Evolutionary conservation across 2,888 invertebrate species (phyloP).

Genomic region (Tipula unca): DNA sequence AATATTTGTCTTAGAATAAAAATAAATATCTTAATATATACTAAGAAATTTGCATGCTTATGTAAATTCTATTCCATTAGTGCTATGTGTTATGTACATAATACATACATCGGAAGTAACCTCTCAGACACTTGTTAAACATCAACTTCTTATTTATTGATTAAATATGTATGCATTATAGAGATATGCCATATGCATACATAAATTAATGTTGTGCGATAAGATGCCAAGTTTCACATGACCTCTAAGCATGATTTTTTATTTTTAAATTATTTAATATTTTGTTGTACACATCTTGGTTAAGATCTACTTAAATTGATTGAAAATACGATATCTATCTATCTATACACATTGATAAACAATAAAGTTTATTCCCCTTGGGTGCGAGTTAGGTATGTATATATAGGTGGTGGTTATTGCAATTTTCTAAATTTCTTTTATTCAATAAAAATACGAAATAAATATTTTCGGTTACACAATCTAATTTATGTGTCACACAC

Average conservation of each 20-base stretch:
- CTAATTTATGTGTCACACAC: not conserved
- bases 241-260: not conserved
- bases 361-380: not conserved
- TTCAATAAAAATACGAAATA: not conserved
- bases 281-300: not conserved
- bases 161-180: not conserved
- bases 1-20: not conserved
- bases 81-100: not conserved
- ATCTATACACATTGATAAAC: not conserved
- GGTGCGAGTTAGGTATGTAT: not conserved
- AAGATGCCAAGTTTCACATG: not conserved
- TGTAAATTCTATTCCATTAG: not conserved
- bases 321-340: not conserved
- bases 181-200: not conserved
- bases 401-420: not conserved
- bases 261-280: not conserved
- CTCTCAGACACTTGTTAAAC: not conserved
- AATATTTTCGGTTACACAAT: not conserved
- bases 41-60: not conserved
- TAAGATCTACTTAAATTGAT: not conserved
- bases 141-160: not conserved
- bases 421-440: not conserved
- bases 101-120: not conserved
- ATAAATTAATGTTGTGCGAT: not conserved
- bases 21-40: not conserved